Evolutionary conservation across 1,140 invertebrate genomes (phyloP).

Genomic region (Achatina immaculata): DNA sequence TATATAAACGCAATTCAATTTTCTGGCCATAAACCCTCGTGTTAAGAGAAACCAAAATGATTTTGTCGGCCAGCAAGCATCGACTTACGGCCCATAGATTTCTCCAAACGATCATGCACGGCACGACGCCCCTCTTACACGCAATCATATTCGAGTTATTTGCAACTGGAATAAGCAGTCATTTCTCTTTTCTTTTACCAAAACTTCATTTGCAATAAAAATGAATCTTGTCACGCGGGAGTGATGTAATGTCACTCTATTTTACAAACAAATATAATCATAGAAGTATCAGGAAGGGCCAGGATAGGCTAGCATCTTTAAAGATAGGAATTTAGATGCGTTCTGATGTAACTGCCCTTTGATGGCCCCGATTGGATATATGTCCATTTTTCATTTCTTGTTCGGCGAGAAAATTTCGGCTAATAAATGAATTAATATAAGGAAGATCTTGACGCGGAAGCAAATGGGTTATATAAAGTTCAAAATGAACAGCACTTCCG

Average conservation of each 20-base stretch:
- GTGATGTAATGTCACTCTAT: conserved; percentile 2
- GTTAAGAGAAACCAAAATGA: not conserved
- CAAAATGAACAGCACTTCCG: no score
- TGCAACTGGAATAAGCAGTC: conserved; percentile 3
- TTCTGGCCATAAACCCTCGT: not conserved
- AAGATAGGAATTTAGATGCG: no score
- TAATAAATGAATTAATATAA: no score
- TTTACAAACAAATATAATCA: not conserved
- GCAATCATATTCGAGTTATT: conserved; percentile 8
- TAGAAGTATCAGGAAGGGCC: not conserved
- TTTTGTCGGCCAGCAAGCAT: conserved; percentile 13
- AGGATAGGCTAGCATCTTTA: not conserved
- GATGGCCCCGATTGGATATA: no score
- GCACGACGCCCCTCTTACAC: not conserved
- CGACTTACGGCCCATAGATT: conserved; percentile 4
- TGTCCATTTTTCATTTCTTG: no score
- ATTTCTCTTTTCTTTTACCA: not conserved
- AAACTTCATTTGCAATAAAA: conserved; percentile 31
- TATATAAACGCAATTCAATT: conserved; percentile 18
- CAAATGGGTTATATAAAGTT: no score
- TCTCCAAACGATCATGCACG: not conserved
- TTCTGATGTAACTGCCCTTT: no score
- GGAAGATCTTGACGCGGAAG: no score
- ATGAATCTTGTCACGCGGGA: conserved; percentile 4
- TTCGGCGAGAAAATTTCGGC: no score